Evolutionary conservation across 2,888 invertebrate species (phyloP), one percentile per base, ranked within the genome.

Genomic region (Zygaena filipendulae): DNA sequence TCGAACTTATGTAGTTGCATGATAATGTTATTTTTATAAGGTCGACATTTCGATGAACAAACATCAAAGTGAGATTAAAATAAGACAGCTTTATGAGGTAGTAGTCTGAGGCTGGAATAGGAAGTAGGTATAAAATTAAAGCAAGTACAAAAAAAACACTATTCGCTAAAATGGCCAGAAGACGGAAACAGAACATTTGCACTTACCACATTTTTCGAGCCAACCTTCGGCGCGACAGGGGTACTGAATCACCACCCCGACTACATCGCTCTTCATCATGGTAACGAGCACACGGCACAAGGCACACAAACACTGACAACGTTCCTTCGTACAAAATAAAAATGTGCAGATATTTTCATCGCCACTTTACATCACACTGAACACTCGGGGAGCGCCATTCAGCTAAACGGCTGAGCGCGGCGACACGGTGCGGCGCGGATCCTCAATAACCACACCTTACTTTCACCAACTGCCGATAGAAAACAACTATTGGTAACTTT

Each of bases 211-310:
- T 69, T 69, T 59, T 35, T 77, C 63, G 11, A 79, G 56, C 79
- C 79, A 79, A 22, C 79, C 79, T 45, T 79, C 79, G 10, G 66
- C 79, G 23, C 75, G 67, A 46, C 79, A 79, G 12, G 79, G 79
- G 38, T 67, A 79, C 27, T 60, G 49, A 36, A 77, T 79, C 42
- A 61, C 59, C 36, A 69, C 42, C 40, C 46, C 38, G 36, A 39
- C 46, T 42, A 64, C 58, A 39, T 55, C 49, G 42, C 47, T 56
- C 51, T 54, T 68, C 74, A 74, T 74, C 41, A 60, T 64, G 46
- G 7, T 4, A 33, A 37, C 56, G 52, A 47, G 46, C 45, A 43
- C 52, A 58, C 55, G 48, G 47, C 21, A 40, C 30, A 43, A 42
- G 32, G 47, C 16, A 16, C 16, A 42, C 39, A 52, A 47, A 49